Base-by-base conservation (phyloP, 2,113 vertebrate genomes). In the Scolopax mira region DNA sequence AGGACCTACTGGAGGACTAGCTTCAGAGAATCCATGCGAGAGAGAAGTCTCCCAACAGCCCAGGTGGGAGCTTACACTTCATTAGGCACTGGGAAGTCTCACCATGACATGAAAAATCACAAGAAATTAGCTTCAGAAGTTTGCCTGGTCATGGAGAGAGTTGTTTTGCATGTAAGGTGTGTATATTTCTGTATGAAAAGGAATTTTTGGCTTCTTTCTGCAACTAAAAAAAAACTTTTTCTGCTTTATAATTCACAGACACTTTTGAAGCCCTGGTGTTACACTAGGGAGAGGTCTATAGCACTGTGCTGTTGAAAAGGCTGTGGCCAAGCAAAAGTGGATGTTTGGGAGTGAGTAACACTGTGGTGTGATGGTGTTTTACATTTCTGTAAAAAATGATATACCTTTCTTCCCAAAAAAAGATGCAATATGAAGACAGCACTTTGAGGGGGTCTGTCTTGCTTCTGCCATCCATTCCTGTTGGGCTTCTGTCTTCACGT, bases 91-190 rank as follows among this genome's bases (percentile, higher is more conserved):
- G 13, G 54, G 27, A 77, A 93, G 37, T 72, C 72, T 92, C 54
- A 65, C 42, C 37, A 28, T 90, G 80, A 69, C 72, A 54, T 31
- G 46, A 11, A 28, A 48, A 92, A 60, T 94, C 75, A 90, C 33
- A 92, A 90, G 72, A 77, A 85, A 90, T 93, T 52, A 93, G 35
- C 77, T 86, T 96, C 89, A 92, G 49, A 73, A 73, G 46, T 78
- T 83, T 92, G 28, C 21, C 39, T 27, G 22, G 54, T 79, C 5
- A 52, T 25, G n/a, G 31, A 73, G 15, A 24, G 62, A 90, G 54
- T 86, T 90, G 79, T 83, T 92, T 82, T 77, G 49, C 62, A 41
- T 64, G 18, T 83, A 80, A 86, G 25, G 21, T 79, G 22, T 69
- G 33, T 41, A 24, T 70, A 25, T 80, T 96, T 88, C 86, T 65